phyloP scores from a whole-genome alignment of 2,113 vertebrate genomes.

The Coptodon bakossiorum region DNA sequence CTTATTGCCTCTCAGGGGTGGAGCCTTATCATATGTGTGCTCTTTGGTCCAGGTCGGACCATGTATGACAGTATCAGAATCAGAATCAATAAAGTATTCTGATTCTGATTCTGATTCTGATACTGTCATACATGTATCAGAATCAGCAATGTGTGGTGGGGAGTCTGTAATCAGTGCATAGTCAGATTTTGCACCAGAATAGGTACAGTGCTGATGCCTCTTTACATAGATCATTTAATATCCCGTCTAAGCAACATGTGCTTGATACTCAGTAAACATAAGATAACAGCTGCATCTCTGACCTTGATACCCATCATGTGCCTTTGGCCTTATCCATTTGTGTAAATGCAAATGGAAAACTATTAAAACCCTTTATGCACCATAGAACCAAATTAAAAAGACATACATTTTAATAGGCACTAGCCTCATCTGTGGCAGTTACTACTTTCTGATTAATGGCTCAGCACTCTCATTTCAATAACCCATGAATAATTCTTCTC shows the following conservation, averaged over 20 bases:
- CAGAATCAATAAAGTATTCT: too few species aligned
- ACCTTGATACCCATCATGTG: not conserved
- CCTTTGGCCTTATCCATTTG: not conserved
- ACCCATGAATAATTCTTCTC: conserved; percentile 64
- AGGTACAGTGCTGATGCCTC: not conserved
- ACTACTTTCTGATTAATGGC: conserved; percentile 66
- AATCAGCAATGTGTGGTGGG: not conserved
- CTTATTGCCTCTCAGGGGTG: too few species aligned
- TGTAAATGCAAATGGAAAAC: conserved; percentile 37
- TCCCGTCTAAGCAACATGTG: not conserved
- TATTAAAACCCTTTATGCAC: conserved; percentile 34
- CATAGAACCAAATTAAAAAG: conserved; percentile 55
- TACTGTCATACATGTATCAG: too few species aligned
- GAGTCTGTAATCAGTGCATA: not conserved
- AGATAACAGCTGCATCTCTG: not conserved
- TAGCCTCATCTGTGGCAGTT: conserved; percentile 47
- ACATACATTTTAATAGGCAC: conserved; percentile 66
- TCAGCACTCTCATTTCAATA: conserved; percentile 62
- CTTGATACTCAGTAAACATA: not conserved
- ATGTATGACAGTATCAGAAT: too few species aligned
- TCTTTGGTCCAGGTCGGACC: too few species aligned
- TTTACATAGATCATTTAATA: not conserved
- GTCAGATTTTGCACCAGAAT: not conserved
- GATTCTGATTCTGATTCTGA: too few species aligned
- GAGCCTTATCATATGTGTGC: too few species aligned